Conservation (phyloP, 2,797 vertebrate species). For the Lagothrix lagotricha region DNA sequence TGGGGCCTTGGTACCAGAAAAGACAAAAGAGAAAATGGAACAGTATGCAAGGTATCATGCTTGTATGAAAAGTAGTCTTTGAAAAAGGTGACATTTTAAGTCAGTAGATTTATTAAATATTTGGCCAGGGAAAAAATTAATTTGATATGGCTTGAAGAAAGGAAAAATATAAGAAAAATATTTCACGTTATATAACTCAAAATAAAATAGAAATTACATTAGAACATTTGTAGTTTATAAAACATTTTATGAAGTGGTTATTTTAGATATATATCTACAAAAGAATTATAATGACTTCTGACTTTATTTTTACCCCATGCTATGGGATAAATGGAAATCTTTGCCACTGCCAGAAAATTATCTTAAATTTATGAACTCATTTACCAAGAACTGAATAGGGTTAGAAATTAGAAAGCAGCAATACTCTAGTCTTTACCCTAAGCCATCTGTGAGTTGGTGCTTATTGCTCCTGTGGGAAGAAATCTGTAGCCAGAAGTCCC, state of each 20-base stretch:
- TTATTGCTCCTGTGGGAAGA: conserved; percentile 16
- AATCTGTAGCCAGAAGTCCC: neutral
- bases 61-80: neutral
- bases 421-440: neutral
- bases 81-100: neutral
- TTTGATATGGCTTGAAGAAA: neutral
- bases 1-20: neutral
- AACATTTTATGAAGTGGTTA: neutral
- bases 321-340: neutral
- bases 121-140: neutral
- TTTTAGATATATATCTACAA: neutral
- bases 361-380: conserved; percentile 46
- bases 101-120: neutral
- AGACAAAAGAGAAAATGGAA: neutral
- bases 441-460: neutral
- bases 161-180: neutral
- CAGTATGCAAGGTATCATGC: neutral
- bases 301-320: neutral
- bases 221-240: neutral
- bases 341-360: neutral
- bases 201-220: neutral
- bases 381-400: conserved; percentile 10
- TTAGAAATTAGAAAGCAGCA: neutral
- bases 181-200: neutral
- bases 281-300: neutral